Conservation (phyloP, 2,888 invertebrate genomes). For the Chrysopilus asiliformis region DNA sequence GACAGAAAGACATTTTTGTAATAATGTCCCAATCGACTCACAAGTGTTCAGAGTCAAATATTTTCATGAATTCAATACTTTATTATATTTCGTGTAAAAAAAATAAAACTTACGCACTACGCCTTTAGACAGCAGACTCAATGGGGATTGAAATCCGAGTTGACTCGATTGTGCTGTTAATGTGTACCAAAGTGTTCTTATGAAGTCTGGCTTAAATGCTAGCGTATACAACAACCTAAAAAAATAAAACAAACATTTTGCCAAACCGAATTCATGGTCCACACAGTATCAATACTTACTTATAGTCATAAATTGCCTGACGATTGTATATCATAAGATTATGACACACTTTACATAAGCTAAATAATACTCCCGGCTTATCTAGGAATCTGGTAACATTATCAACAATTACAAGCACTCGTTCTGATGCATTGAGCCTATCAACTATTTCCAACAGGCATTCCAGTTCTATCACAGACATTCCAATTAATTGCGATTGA, state of each 20-base stretch:
- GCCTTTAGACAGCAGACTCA: conserved; percentile 33
- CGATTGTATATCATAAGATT: conserved; percentile 69
- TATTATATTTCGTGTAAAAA: too few species aligned
- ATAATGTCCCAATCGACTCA: too few species aligned
- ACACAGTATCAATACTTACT: conserved; percentile 39
- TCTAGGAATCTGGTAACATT: conserved; percentile 30
- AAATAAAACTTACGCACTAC: conserved; percentile 37
- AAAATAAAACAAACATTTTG: conserved; percentile 9
- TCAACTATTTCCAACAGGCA: conserved; percentile 38
- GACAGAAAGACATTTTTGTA: too few species aligned
- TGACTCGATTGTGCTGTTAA: conserved; percentile 32
- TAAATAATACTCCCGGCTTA: conserved; percentile 45
- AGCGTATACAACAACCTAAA: conserved; percentile 59
- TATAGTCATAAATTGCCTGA: conserved; percentile 71
- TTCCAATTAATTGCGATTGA: conserved; percentile 16
- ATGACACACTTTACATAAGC: conserved; percentile 68
- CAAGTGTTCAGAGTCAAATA: too few species aligned
- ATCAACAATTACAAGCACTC: conserved; percentile 39
- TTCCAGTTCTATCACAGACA: conserved; percentile 26
- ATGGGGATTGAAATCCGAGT: conserved; percentile 32
- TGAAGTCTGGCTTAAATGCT: conserved; percentile 64
- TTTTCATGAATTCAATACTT: too few species aligned
- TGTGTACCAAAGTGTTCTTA: conserved; percentile 60
- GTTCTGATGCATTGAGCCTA: conserved; percentile 50
- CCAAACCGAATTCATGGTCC: conserved; percentile 6